Percentiles rank a stretch among this genome's conserved stretches.
These are phyloP conservation scores for Pseudorectes ferrugineus DNA, from an alignment of 2,113 vertebrate species.

Conservation along the genomic window DNA sequence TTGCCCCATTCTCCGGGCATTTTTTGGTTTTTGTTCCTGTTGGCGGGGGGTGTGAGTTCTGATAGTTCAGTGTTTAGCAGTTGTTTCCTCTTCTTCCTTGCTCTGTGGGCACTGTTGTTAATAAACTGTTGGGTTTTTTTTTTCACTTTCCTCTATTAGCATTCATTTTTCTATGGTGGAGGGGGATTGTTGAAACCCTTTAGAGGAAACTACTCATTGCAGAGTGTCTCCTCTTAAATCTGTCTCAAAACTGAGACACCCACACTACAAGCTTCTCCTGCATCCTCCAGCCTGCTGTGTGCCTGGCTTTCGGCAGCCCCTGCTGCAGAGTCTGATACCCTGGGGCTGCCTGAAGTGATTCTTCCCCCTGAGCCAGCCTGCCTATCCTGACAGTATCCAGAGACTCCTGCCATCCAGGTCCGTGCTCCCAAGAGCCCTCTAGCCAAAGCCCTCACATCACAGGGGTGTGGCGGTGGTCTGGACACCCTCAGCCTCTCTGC, in stretches of 20 bases:
- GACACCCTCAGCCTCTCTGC: background rate
- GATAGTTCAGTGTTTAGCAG: background rate
- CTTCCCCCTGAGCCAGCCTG: background rate
- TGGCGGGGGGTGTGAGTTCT: background rate
- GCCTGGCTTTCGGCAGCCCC: background rate
- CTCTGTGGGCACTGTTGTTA: background rate
- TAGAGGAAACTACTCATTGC: background rate
- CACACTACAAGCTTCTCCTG: background rate
- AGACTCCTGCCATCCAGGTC: background rate
- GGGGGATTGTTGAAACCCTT: background rate
- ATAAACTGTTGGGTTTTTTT: background rate
- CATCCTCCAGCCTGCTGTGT: background rate
- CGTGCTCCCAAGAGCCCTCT: background rate
- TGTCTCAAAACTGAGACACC: background rate
- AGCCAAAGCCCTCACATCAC: background rate
- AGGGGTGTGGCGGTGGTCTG: background rate
- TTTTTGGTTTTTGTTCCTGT: background rate
- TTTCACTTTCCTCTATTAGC: background rate
- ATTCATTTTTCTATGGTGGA: background rate
- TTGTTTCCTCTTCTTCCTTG: background rate
- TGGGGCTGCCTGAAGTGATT: background rate
- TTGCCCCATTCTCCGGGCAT: background rate
- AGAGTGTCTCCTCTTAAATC: background rate
- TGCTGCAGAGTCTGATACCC: background rate
- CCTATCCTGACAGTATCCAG: background rate